A percentile compares a stretch with the other conserved stretches of the same genome.
These are phyloP conservation scores for Forpus xanthops DNA, from an alignment of 2,797 vertebrate genomes.

Conservation along the genomic window DNA sequence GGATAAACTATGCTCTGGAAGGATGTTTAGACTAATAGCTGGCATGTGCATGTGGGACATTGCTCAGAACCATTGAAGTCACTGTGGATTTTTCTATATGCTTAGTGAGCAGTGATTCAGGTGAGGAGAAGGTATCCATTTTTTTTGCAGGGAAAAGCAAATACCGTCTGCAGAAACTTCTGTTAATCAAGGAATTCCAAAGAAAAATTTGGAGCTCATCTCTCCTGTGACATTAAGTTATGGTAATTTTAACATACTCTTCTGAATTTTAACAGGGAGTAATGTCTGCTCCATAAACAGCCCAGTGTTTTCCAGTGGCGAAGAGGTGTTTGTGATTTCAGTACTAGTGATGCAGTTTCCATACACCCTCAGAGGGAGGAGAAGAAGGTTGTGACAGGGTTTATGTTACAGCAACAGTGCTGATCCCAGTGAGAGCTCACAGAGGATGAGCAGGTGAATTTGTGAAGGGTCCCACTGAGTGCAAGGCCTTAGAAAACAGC, in stretches of 20 bases:
- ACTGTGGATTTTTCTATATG: constrained; percentile 2
- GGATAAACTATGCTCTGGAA: neutral
- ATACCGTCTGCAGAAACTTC: constrained; percentile 6
- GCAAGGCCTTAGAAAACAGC: neutral
- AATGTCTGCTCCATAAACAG: neutral
- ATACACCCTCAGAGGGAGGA: neutral
- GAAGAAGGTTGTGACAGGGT: neutral
- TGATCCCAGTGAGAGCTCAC: neutral
- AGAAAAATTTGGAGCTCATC: constrained; percentile 9
- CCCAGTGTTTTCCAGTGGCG: neutral
- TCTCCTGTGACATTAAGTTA: constrained; percentile 22
- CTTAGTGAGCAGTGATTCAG: constrained; percentile 28
- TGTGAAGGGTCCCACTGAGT: neutral
- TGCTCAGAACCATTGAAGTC: neutral
- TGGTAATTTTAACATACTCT: constrained; percentile 40
- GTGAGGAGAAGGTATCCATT: neutral
- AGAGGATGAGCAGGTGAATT: neutral
- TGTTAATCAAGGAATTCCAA: constrained; percentile 20
- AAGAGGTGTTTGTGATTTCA: neutral
- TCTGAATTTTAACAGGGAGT: constrained; percentile 8
- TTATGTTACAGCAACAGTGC: neutral
- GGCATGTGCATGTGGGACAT: rapidly evolving
- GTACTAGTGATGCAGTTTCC: neutral
- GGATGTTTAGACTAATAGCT: neutral
- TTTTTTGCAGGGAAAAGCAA: constrained; percentile 30